phyloP scores from a whole-genome alignment of 2,888 invertebrate species.

The Cyclophora punctaria region DNA sequence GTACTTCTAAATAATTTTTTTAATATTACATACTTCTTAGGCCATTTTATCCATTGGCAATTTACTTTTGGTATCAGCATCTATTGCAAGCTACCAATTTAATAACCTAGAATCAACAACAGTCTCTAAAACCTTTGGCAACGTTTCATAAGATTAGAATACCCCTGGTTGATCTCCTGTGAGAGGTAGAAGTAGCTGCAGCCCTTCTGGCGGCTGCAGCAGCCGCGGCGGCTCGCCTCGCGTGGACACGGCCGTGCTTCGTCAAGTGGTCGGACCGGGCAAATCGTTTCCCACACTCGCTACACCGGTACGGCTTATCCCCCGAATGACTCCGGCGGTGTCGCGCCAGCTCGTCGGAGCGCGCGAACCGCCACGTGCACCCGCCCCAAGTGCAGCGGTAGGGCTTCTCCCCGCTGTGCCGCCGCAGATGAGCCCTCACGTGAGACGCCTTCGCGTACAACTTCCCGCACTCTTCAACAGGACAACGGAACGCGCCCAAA shows the following conservation, averaged over 20 bases:
- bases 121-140: not conserved
- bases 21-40: too few species aligned
- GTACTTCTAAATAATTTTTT: too few species aligned
- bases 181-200: conserved; percentile 20
- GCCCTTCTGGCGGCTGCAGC: conserved; percentile 34
- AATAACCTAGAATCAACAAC: too few species aligned
- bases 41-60: too few species aligned
- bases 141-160: conserved; percentile 41
- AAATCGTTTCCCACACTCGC: conserved; percentile 91
- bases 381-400: conserved; percentile 84
- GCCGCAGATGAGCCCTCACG: conserved; percentile 88
- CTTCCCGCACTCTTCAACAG: conserved; percentile 83
- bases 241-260: conserved; percentile 92
- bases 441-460: conserved; percentile 93
- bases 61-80: too few species aligned
- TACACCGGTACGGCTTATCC: conserved; percentile 93
- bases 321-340: conserved; percentile 97
- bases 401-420: conserved; percentile 89
- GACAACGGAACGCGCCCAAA: conserved; percentile 79
- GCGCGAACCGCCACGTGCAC: conserved; percentile 94
- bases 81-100: too few species aligned
- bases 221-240: conserved; percentile 71
- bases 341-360: conserved; percentile 94
- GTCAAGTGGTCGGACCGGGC: conserved; percentile 95
- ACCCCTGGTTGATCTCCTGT: conserved; percentile 29